Evolutionary conservation across 2,797 vertebrate species (phyloP), one percentile per base, ranked within the genome.

Genomic region (Xenentodon cancila): DNA sequence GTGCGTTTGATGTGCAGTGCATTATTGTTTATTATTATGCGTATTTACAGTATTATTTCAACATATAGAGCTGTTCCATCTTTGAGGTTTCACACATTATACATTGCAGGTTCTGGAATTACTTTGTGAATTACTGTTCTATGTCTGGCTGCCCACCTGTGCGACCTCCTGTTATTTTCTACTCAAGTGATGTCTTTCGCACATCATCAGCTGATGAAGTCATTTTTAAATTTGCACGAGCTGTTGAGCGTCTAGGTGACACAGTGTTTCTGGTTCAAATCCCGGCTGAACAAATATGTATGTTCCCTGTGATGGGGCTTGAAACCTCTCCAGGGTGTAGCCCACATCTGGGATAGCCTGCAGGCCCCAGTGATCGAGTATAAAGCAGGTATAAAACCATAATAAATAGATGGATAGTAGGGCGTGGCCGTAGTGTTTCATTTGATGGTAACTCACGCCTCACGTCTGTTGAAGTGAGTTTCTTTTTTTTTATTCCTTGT

Each of bases 361-460:
- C 30, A 30, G 30, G 30, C 30, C 30, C 30, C 30, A 30, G 7
- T 30, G 30, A 30, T 5, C 1, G 30, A 30, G 7, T 30, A 13
- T 37, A 37, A 37, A 37, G 34, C 9, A 37, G 12, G 9, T 37
- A 37, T 37, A 13, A 37, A 37, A 11, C 1, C 34, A 37, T 13
- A 2, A 11, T 37, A 37, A 37, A 37, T 13, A 13, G 34, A 37
- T 5, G 11, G 9, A 37, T 19, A 9, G 30, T 32, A 32, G 64
- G 21, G 5, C 9, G 27, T 20, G 53, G 49, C n/a, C 47, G 2
- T 53, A 30, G 9, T 17, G 37, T 59, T 1, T 53, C n/a, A 70
- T 71, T 72, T 51, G 46, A 62, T 59, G n/a, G 25, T 15, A 27
- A 44, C 64, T 53, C 54, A 56, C 47, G 3, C 9, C 21, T 9